Base-by-base conservation (phyloP, 2,888 invertebrate species). In the Incurvaria masculella region DNA sequence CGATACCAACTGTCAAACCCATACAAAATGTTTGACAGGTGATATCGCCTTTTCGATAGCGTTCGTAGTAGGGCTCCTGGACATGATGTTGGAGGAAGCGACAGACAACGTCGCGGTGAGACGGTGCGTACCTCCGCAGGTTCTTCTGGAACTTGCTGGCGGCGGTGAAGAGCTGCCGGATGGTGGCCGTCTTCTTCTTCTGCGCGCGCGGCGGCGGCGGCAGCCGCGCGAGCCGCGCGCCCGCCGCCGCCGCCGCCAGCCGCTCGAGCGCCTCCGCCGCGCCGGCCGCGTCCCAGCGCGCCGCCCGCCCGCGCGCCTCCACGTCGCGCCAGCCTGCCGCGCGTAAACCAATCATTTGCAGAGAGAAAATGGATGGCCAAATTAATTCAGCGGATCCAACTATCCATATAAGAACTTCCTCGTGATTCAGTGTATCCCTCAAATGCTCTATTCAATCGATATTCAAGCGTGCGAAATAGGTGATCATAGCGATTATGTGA, bases 121-220 rank as follows among this genome's bases (percentile, higher is more conserved):
- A n/a, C n/a, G n/a, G n/a, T 46, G 17, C 19, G 52, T 65, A 89
- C 90, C 90, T 86, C 63, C 91, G 83, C 51, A 97, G 76, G 61
- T 90, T 89, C 70, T 97, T 97, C 69, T 97, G 96, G 65, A 98
- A 97, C 76, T 97, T 98, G 63, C 95, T 94, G 46, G 96, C 92
- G 10, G 95, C 94, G 0, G 95, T 92, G 73, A 98, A 98, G 38
- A 98, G 81, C 62, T 97, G 95, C 54, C 96, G 89, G 52, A 98
- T 93, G 48, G 91, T 90, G 33, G 91, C 90, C 56, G 91, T 91
- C 69, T 91, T 92, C 72, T 92, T 91, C 57, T 88, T 84, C 60
- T 88, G 86, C 51, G 88, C 82, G 21, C 91, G 78, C n/a, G 87
- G 79, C 2, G 81, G 81, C 46, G 85, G 82, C 10, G 79, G 69